Evolutionary conservation across 2,888 invertebrate species (phyloP), one percentile per base, ranked within the genome.

Genomic region (Polietes domitor): DNA sequence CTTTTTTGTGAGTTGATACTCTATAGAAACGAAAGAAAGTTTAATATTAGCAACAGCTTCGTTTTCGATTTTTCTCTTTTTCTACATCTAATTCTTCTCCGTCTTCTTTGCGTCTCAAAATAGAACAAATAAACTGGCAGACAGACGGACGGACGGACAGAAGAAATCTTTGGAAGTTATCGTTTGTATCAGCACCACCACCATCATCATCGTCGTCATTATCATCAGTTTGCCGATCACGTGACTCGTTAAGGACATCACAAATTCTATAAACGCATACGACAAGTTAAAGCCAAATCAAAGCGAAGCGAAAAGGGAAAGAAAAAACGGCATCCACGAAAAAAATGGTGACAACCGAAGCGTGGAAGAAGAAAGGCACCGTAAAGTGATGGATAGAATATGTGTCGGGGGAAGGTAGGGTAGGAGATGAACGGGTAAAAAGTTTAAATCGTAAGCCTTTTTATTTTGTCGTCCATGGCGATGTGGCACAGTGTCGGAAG

Each of bases 201-300:
- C n/a, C n/a, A n/a, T n/a, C n/a, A 41, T 5, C 37, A 19, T 41
- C 12, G 19, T 37, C 37, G 12, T 32, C 26, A 21, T n/a, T n/a
- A n/a, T 75, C 68, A 72, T 86, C 80, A 83, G 77, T 77, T 80
- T 85, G 83, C 86, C 71, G 80, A 86, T 86, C 87, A 87, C 87
- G 87, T 86, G 85, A 78, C 85, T 85, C 85, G 85, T 86, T 87
- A 86, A 77, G 81, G 80, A 80, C 86, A 87, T 86, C 84, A 85
- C 76, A 78, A 86, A 86, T 86, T 87, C 82, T 82, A 65, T 71
- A 43, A 85, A 86, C 79, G 86, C 81, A 82, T 61, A 41, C 28
- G 80, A 74, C 77, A 85, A 72, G 61, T 84, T 55, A 72, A 78
- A 55, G 43, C 58, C 17, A 83, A 65, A 65, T 65, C 65, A 65